phyloP scores from a whole-genome alignment of 2,113 vertebrate genomes.

The Melanocharis versteri region DNA sequence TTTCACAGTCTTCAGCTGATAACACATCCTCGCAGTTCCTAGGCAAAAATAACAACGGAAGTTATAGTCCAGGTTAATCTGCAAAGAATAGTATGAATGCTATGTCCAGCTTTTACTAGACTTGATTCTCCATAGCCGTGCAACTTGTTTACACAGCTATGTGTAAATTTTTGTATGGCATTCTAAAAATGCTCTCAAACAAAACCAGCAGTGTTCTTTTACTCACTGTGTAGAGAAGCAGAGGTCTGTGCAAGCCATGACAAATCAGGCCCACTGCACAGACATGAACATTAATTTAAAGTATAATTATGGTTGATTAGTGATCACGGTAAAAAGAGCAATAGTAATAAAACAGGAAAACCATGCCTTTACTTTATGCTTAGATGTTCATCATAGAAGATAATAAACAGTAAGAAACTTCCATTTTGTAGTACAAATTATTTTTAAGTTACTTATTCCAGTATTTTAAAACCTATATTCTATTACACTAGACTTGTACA shows the following conservation, averaged over 20 bases:
- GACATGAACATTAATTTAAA: neutral
- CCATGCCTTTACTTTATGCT: neutral
- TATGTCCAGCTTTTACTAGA: neutral
- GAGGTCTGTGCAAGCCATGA: neutral
- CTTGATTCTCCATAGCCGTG: neutral
- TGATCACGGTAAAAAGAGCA: neutral
- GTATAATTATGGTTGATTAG: neutral
- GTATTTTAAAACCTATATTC: neutral
- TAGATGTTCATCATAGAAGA: neutral
- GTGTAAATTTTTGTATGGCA: neutral
- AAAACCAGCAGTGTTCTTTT: neutral
- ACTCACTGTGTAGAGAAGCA: neutral
- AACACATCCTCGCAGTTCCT: constrained; percentile 80
- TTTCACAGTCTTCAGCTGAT: constrained; percentile 77
- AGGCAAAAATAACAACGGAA: constrained; percentile 40
- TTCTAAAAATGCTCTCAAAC: neutral
- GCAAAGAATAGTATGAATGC: neutral
- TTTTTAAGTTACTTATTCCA: neutral
- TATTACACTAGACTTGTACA: neutral
- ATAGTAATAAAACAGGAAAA: neutral
- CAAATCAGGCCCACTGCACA: neutral
- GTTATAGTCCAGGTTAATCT: constrained; percentile 20
- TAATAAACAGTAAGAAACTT: neutral
- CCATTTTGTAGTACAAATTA: neutral
- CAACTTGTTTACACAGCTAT: neutral